Evolutionary conservation across 2,888 invertebrate species (phyloP), one percentile per base, ranked within the genome.

Genomic region (Nomada goodeniana): DNA sequence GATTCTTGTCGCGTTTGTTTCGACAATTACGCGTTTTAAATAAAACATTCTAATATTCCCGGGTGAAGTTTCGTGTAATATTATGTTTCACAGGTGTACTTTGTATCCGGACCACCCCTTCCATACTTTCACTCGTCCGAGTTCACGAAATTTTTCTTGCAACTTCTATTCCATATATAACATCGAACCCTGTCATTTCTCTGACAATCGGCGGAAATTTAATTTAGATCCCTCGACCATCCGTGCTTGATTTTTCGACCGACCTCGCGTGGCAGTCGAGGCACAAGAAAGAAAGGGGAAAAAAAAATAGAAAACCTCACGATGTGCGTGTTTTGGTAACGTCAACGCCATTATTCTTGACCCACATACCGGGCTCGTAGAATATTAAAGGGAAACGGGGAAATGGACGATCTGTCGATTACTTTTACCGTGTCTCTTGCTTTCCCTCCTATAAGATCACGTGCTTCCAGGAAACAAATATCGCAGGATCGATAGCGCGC

Each of bases 251-350:
- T 29, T 29, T 29, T 0, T 29, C 29, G 36, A 77, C 87, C 80
- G 89, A 88, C 81, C 81, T 77, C 76, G 78, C 76, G 88, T 50
- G 36, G 86, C 88, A 89, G 90, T 90, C 84, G 84, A 70, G 65
- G 87, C 83, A 84, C 88, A 85, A 87, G 90, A 89, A 89, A 90
- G 81, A 88, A 87, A 86, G 87, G 90, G 87, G 90, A 89, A 89
- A 90, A 83, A 83, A 88, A 87, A 86, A 87, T 42, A 82, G 82
- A 75, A 69, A 71, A 72, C 72, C 64, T 64, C 65, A 75, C 59
- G 84, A 86, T 83, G 81, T 83, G 70, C 52, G 44, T 64, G 68
- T 85, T 71, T 67, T 83, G 71, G 71, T 4, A 69, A 47, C 20
- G 57, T 29, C 63, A 26, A 29, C 44, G 67, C 64, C 44, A 78